Evolutionary conservation across 2,888 invertebrate genomes (phyloP), one percentile per base, ranked within the genome.

Genomic region (Thymelicus lineola): DNA sequence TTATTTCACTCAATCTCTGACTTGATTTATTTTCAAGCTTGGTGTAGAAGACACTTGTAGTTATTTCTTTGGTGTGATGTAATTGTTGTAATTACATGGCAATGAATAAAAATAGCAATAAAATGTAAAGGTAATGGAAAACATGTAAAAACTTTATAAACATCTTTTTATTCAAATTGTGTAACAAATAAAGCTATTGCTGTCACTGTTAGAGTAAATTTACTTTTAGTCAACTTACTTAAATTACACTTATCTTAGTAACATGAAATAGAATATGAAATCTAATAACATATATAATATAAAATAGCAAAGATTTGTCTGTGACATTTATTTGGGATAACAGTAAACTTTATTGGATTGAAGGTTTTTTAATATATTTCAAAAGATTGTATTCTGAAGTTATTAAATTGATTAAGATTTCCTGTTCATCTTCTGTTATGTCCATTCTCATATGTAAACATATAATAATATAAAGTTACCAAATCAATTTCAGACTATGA

Each of bases 51-150:
- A 5, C 28, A 28, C 3, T 28, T 28, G 28, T 28, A 28, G 28
- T 12, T 10, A 14, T 15, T 50, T 15, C 12, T 20, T 12, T 28
- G 46, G 35, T 12, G n/a, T 63, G 14, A 15, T 36, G 36, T 42
- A 20, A 64, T 20, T 53, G 14, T 38, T 28, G 14, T 50, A 36
- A 45, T 46, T 48, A 14, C 6, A 4, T 59, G 59, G 48, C 46
- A 66, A 66, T 48, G n/a, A 45, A 45, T 35, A 6, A 15, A 66
- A 59, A 1, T 14, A 59, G 66, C 66, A 66, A 66, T 66, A 59
- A 59, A 59, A 17, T 15, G 48, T 48, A 48, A 48, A 38, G 14
- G 7, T 14, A 42, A 66, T 48, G 58, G n/a, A 50, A 59, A 66
- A 50, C 48, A 20, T 15, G 45, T 48, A 48, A 6, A 64, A 58